Evolutionary conservation across 2,113 vertebrate genomes (phyloP), one percentile per base, ranked within the genome.

Genomic region (Oncorhynchus gorbuscha): DNA sequence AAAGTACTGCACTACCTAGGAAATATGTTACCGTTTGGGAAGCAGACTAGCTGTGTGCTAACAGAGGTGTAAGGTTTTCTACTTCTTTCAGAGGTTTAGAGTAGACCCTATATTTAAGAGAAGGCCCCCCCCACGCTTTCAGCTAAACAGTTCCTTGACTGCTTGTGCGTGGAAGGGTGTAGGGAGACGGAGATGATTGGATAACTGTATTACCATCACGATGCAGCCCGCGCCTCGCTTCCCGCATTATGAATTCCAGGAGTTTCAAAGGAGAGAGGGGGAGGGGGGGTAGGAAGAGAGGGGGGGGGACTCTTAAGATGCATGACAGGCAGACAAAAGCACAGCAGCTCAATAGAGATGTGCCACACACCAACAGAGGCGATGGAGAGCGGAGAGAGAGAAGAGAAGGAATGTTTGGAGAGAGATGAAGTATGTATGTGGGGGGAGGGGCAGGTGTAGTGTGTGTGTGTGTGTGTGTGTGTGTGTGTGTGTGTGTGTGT

Each of bases 181-280:
- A 35, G 35, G 35, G 35, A 32, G 14, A 13, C 14, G 4, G 26
- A 35, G 35, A 14, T 51, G 14, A 85, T 85, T 84, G 83, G 77
- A 76, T 87, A 84, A 80, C 74, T 69, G 59, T 72, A 74, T 77
- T 49, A 72, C 84, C 85, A 78, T 87, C 80, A 83, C 78, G 75
- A 82, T 58, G 74, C 88, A 1, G 71, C 26, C 1, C 2, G 9
- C 73, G 75, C 76, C 90, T 74, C 79, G 49, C 49, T 51, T 51
- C 83, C 83, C 89, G 89, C 88, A 91, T 91, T 89, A 89, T 92
- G 88, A 86, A 89, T 92, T 75, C 66, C 74, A 16, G 49, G 11
- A 71, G 78, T 78, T 87, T 88, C 86, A 87, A 84, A 88, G 86
- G 80, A 76, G 82, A 85, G 83, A 86, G 84, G 77, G 85, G 76